Percentiles rank a stretch among this genome's conserved stretches.
phyloP scores from a whole-genome alignment of 2,797 vertebrate genomes.

The Notolepis coatsorum region DNA sequence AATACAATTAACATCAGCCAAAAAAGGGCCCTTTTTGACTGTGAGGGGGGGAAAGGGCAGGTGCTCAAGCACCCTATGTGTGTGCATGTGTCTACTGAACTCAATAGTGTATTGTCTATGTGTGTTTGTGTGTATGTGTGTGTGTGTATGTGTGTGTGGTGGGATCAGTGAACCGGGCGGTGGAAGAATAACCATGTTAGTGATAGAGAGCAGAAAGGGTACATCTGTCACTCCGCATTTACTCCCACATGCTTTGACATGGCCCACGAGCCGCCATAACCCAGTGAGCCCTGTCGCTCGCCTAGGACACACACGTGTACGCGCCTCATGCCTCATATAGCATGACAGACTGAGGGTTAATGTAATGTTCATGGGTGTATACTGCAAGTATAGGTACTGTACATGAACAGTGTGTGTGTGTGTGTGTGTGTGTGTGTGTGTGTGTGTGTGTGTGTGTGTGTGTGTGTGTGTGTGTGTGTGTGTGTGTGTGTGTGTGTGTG shows the following conservation, averaged over 20 bases:
- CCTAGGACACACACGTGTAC: conserved; percentile 3
- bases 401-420: conserved; percentile 18
- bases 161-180: conserved; percentile 68
- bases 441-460: neutral
- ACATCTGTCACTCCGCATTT: conserved; percentile 86
- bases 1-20: too few relatives aligned
- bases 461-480: neutral
- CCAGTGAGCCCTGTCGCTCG: conserved; percentile 45
- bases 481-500: conserved; percentile 1
- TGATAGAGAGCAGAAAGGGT: conserved; percentile 82
- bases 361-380: conserved; percentile 56
- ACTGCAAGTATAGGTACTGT: conserved; percentile 39
- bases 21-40: too few relatives aligned
- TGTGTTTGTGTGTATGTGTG: conserved; percentile 18
- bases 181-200: conserved; percentile 83
- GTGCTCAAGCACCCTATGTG: too few relatives aligned
- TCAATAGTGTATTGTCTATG: conserved; percentile 2
- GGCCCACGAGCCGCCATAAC: conserved; percentile 62
- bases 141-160: conserved; percentile 16
- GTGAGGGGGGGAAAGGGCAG: too few relatives aligned
- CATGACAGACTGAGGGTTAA: conserved; percentile 49
- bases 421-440: neutral
- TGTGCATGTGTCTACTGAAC: conserved; percentile 16
- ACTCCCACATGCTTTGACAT: conserved; percentile 69
- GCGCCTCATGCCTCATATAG: conserved; percentile 53